A percentile compares a stretch with the other conserved stretches of the same genome.
phyloP scores from a whole-genome alignment of 2,888 invertebrate species.

The Pristionchus maxplancki region DNA sequence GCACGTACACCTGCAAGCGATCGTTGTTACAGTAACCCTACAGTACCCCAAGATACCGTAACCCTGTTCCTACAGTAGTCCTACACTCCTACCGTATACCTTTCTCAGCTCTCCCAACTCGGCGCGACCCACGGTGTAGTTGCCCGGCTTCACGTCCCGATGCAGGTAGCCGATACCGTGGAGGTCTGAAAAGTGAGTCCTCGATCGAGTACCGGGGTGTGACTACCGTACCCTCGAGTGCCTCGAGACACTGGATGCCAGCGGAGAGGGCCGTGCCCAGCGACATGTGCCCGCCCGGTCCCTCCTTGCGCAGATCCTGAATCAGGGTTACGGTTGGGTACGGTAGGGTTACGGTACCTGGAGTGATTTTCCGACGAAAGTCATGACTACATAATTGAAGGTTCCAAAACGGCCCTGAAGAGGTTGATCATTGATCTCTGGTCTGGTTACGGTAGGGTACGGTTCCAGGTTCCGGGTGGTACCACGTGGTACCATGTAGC shows the following conservation, averaged over 20 bases:
- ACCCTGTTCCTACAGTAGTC: neutral
- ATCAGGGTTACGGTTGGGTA: neutral
- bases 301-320: conserved; percentile 51
- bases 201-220: too few species aligned
- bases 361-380: conserved; percentile 69
- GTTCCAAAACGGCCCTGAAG: conserved; percentile 70
- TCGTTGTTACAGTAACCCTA: neutral
- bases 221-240: conserved; percentile 46
- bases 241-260: conserved; percentile 50
- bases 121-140: conserved; percentile 51
- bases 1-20: conserved; percentile 48
- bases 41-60: neutral
- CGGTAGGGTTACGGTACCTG: conserved; percentile 58
- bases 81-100: neutral
- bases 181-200: conserved; percentile 13
- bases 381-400: conserved; percentile 76
- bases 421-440: too few species aligned
- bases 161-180: conserved; percentile 53
- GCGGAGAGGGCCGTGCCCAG: conserved; percentile 48
- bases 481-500: too few species aligned
- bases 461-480: too few species aligned
- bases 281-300: conserved; percentile 55
- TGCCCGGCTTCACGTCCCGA: conserved; percentile 52
- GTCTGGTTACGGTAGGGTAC: neutral
- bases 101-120: conserved; percentile 49